Evolutionary conservation across 2,113 vertebrate genomes (phyloP).

Genomic region (Brachyhypopomus occidentalis): DNA sequence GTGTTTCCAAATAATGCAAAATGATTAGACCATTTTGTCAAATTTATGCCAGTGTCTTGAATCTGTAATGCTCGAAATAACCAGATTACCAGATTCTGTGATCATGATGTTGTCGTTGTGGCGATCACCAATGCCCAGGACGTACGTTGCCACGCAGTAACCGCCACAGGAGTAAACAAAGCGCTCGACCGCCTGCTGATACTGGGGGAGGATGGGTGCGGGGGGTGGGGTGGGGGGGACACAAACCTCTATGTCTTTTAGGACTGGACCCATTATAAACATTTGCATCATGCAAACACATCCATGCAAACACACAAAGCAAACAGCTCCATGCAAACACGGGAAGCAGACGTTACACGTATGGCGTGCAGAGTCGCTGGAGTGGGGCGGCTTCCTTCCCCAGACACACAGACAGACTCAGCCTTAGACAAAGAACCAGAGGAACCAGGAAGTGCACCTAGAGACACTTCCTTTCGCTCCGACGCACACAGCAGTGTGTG

Average conservation of each 20-base stretch:
- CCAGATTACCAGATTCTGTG: slow-evolving; percentile 90
- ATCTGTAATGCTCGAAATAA: too few species aligned
- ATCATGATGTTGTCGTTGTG: slow-evolving; percentile 99
- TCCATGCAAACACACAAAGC: slow-evolving; percentile 14
- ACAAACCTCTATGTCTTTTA: background rate
- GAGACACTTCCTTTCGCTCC: slow-evolving; percentile 45
- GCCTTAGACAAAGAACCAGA: slow-evolving; percentile 22
- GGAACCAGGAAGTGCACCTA: slow-evolving; percentile 39
- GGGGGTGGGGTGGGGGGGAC: background rate
- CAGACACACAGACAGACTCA: too few species aligned
- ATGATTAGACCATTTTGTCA: too few species aligned
- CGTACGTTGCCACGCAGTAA: slow-evolving; percentile 97
- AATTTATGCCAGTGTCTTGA: too few species aligned
- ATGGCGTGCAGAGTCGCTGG: too few species aligned
- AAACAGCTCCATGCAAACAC: background rate
- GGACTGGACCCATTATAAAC: background rate
- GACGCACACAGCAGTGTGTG: background rate
- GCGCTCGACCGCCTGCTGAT: slow-evolving; percentile 91
- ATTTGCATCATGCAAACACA: slow-evolving; percentile 46
- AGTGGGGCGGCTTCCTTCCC: too few species aligned
- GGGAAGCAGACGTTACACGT: too few species aligned
- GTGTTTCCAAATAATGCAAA: too few species aligned
- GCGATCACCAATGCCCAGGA: slow-evolving; percentile 97
- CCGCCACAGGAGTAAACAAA: slow-evolving; percentile 96
- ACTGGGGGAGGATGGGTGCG: slow-evolving; percentile 69